phyloP scores from a whole-genome alignment of 2,797 vertebrate genomes.

The Sebastes oblongus region DNA sequence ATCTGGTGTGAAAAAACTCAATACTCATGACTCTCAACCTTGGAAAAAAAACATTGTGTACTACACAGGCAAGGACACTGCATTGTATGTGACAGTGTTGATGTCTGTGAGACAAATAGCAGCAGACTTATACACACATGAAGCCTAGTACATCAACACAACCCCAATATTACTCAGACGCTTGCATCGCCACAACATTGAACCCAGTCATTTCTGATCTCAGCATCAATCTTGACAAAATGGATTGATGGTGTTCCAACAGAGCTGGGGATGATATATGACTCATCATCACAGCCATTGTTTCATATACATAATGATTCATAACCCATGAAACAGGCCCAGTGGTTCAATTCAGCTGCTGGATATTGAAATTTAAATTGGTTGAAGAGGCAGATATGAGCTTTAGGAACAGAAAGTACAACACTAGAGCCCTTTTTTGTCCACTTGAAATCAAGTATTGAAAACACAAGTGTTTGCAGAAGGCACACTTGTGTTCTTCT shows the following conservation, averaged over 20 bases:
- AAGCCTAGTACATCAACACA: background rate
- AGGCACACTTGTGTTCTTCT: background rate
- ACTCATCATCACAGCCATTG: background rate
- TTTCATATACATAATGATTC: slow-evolving; percentile 14
- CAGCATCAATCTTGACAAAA: background rate
- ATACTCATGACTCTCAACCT: slow-evolving; percentile 23
- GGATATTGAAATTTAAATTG: background rate
- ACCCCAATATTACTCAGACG: slow-evolving; percentile 20
- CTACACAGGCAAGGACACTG: slow-evolving; percentile 7
- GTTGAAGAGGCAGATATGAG: background rate
- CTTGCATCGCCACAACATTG: background rate
- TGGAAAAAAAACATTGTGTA: background rate
- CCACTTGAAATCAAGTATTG: background rate
- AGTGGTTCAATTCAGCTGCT: background rate
- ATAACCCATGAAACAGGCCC: slow-evolving; percentile 2
- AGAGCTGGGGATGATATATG: background rate
- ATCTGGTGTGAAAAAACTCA: slow-evolving; percentile 30
- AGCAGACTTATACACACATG: background rate
- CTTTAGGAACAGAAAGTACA: background rate
- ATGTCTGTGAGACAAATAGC: slow-evolving; percentile 26
- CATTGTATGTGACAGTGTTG: background rate
- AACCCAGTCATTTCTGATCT: slow-evolving; percentile 2
- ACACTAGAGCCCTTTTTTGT: background rate
- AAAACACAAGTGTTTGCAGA: slow-evolving; percentile 2
- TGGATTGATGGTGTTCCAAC: background rate